A percentile compares a stretch with the other conserved stretches of the same genome.
Evolutionary conservation across 1,140 invertebrate genomes (phyloP).

Genomic region (Cotesia typhae): DNA sequence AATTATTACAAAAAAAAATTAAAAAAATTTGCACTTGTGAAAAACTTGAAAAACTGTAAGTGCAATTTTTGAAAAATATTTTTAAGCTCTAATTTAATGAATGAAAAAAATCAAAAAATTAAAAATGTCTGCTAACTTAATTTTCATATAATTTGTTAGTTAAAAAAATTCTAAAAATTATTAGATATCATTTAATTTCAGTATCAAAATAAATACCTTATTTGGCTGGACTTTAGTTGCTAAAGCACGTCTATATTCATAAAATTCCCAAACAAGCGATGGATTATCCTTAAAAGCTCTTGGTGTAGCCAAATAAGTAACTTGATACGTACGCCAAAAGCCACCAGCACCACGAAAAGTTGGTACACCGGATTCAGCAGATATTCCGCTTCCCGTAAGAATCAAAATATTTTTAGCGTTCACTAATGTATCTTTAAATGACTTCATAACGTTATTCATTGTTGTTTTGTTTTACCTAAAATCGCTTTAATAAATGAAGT

Average conservation of each 20-base stretch:
- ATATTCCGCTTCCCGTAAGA: conserved; percentile 81
- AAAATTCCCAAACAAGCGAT: conserved; percentile 83
- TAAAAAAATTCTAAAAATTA: too few relatives aligned
- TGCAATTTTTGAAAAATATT: too few relatives aligned
- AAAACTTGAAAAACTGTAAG: too few relatives aligned
- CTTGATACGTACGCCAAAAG: conserved; percentile 78
- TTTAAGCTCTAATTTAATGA: too few relatives aligned
- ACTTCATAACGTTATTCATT: conserved; percentile 55
- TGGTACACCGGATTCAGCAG: conserved; percentile 84
- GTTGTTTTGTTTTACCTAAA: neutral
- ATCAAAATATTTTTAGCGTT: conserved; percentile 72
- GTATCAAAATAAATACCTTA: conserved; percentile 60
- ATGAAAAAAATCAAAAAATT: too few relatives aligned
- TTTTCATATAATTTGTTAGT: too few relatives aligned
- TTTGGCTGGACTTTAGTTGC: conserved; percentile 74
- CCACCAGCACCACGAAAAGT: conserved; percentile 83
- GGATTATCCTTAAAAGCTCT: conserved; percentile 74
- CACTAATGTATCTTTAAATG: conserved; percentile 69
- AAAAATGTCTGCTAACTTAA: too few relatives aligned
- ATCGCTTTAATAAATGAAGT: neutral
- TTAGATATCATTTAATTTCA: too few relatives aligned
- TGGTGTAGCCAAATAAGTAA: conserved; percentile 73
- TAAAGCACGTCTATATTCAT: conserved; percentile 77
- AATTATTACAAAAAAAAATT: too few relatives aligned
- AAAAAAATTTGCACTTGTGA: too few relatives aligned